Base-by-base conservation (phyloP, 2,113 vertebrate genomes). In the Tachysurus fulvidraco region DNA sequence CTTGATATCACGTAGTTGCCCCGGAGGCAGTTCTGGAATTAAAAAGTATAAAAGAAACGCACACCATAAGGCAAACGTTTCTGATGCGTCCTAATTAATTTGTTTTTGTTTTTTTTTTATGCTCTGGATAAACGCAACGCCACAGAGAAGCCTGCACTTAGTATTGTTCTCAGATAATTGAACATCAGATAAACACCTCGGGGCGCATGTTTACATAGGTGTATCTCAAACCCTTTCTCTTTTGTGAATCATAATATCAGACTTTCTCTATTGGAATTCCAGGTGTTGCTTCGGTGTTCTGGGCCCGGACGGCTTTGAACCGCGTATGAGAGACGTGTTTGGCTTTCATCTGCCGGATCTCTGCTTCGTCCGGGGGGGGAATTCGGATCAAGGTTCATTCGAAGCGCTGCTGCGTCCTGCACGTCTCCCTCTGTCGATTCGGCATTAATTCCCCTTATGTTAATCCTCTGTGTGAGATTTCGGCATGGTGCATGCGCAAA, bases 261-360 rank as follows among this genome's bases (percentile, higher is more conserved):
- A 67, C 73, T 81, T 89, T 59, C 80, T 89, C 87, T 46, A 88
- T 88, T 87, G 87, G 89, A 90, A 90, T 89, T 91, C 89, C 84
- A 88, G 88, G 87, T 89, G 88, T 78, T 50, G 71, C 82, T 83
- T 90, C 69, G 60, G 84, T 80, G 89, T 89, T 84, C 71, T 71
- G 89, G 78, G 87, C 84, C 36, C 23, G 78, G 84, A 84, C 60
- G 10, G 78, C 86, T 91, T 90, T 90, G 88, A 90, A 88, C 89
- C 84, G 54, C 76, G 83, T 85, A 90, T 89, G 85, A 81, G 87
- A 89, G 81, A 55, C 6, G 28, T 67, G 69, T 86, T 50, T 76
- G 60, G 81, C 89, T 89, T 89, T 89, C 84, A 88, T 89, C 89
- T 85, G 83, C 36, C 9, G 84, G 89, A 78, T 87, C 77, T 84